Conservation (phyloP, 2,888 invertebrate species). For the Drosophila rubida region DNA sequence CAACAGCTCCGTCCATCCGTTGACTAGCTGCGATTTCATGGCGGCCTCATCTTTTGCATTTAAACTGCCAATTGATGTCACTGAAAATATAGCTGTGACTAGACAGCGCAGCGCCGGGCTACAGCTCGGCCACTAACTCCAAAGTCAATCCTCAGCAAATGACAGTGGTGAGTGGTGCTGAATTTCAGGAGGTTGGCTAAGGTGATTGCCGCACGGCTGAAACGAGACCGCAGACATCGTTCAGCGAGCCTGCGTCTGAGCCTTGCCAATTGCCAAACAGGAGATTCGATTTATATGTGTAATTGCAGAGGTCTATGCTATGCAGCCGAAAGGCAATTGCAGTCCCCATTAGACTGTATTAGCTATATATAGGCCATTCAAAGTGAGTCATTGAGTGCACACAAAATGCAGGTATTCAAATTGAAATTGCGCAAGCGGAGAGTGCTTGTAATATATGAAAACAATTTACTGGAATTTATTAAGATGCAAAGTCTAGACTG, state of each 20-base stretch:
- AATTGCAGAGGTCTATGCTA: constrained; percentile 18
- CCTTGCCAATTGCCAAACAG: constrained; percentile 8
- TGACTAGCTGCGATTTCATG: constrained; percentile 67
- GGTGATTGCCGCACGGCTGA: constrained; percentile 4
- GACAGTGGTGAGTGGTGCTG: constrained; percentile 47
- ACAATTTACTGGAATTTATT: neutral
- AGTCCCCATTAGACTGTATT: neutral
- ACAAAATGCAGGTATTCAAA: neutral
- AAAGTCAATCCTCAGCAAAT: constrained; percentile 62
- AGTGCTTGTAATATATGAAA: neutral
- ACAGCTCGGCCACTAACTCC: constrained; percentile 14
- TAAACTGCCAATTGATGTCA: constrained; percentile 83
- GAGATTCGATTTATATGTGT: constrained; percentile 3
- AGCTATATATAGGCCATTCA: neutral
- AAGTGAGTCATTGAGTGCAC: neutral
- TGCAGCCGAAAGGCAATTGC: constrained; percentile 2
- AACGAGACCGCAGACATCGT: neutral
- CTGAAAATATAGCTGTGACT: constrained; percentile 63
- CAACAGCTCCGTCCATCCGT: constrained; percentile 23
- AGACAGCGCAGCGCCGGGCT: neutral
- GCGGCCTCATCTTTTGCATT: constrained; percentile 81
- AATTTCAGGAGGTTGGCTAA: constrained; percentile 48
- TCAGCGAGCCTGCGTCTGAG: neutral
- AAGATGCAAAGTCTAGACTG: neutral
- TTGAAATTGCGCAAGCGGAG: neutral